Base-by-base conservation (phyloP, 1,140 invertebrate species). In the Matsumurasca onukii region DNA sequence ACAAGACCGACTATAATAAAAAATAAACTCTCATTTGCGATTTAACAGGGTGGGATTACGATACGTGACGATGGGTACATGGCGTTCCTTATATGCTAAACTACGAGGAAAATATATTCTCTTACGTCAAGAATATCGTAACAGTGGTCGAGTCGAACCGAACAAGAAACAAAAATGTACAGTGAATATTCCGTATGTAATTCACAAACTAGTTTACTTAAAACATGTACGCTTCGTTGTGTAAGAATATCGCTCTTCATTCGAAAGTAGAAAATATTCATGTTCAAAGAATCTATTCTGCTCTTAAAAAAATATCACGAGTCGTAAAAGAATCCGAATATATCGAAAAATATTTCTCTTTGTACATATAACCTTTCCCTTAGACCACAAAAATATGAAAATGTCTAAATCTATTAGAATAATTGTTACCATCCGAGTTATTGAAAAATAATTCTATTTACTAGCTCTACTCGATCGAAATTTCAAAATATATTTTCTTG, bases 311-410 rank as follows among this genome's bases (percentile, higher is more conserved):
- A 65, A 65, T 65, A 65, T 63, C 61, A 31, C n/a, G 31, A 15
- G n/a, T 65, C 39, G n/a, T 24, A 65, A 65, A 65, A 31, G 62
- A 65, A 29, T 39, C 48, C 27, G 27, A 29, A 65, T 65, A 27
- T 39, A 59, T 65, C 62, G 34, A 65, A 65, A 65, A 65, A 65
- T 65, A 65, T 65, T 65, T 27, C 61, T 63, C 61, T 65, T 45
- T 65, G 55, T 59, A 59, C 55, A 59, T 59, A 25, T 59, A 12
- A 59, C 29, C 55, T 29, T 15, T 59, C 55, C 29, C 29, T 59
- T 59, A 59, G 29, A 59, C 55, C 5, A 3, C 2, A 39, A 9
- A 39, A 9, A 39, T 39, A 5, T 39, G 34, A 39, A 39, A 39
- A 9, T 9, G 5, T 5, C 34, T 45, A 63, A 31, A n/a, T 24